These are phyloP conservation scores for Ophthalmolycus amberensis DNA, from an alignment of 2,113 vertebrate species.

Conservation along the genomic window DNA sequence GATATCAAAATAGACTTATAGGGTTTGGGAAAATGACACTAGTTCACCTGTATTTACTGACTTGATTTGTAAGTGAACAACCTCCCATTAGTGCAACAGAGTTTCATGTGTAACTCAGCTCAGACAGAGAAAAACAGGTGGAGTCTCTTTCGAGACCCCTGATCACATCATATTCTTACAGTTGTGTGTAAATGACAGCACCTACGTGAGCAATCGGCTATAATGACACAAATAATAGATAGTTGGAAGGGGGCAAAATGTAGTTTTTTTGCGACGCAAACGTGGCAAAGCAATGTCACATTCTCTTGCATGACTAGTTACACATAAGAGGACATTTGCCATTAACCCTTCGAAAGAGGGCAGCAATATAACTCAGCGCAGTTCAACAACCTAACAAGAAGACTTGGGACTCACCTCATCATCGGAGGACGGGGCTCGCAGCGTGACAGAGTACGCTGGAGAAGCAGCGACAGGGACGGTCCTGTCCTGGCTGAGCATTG, in stretches of 20 bases:
- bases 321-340: background rate
- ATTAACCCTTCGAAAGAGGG: background rate
- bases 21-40: background rate
- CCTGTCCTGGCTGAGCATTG: slow-evolving; percentile 78
- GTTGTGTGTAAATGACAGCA: background rate
- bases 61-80: slow-evolving; percentile 1
- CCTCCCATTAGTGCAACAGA: background rate
- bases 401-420: slow-evolving; percentile 79
- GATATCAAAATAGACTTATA: background rate
- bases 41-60: background rate
- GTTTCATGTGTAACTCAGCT: background rate
- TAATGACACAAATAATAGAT: background rate
- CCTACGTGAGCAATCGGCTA: background rate
- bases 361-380: background rate
- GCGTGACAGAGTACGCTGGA: slow-evolving; percentile 57
- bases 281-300: background rate
- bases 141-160: background rate
- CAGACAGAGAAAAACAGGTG: background rate
- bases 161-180: background rate
- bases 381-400: background rate
- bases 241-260: background rate
- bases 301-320: background rate
- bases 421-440: slow-evolving; percentile 71
- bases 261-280: background rate
- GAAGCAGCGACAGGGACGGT: slow-evolving; percentile 72